These are phyloP conservation scores for Thymelicus lineola DNA, from an alignment of 2,888 invertebrate species.

Conservation along the genomic window DNA sequence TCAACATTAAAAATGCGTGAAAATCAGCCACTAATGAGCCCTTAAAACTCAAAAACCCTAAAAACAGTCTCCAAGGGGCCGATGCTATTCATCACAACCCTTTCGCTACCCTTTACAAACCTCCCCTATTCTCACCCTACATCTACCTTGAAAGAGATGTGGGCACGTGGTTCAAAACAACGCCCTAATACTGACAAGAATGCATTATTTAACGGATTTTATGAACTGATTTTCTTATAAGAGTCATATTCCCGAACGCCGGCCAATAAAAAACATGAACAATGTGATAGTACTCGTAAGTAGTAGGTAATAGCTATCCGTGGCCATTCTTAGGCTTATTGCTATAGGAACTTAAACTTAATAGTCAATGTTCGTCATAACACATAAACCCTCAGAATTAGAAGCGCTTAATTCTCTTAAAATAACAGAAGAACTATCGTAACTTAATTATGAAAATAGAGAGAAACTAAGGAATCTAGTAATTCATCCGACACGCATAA, in stretches of 20 bases:
- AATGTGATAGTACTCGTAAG: no score
- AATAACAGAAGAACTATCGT: neutral
- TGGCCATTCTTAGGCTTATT: no score
- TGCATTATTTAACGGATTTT: neutral
- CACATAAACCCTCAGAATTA: neutral
- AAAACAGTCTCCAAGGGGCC: slow-evolving; percentile 13
- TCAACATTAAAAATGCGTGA: slow-evolving; percentile 8
- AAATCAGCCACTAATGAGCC: slow-evolving; percentile 15
- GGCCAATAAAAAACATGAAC: no score
- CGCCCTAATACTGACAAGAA: neutral
- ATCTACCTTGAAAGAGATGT: slow-evolving; percentile 6
- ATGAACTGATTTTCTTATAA: no score
- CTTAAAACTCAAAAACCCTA: slow-evolving; percentile 22
- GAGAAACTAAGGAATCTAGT: slow-evolving; percentile 4
- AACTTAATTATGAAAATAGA: neutral
- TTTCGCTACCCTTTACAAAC: slow-evolving; percentile 23
- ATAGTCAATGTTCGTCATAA: no score
- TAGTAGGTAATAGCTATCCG: no score
- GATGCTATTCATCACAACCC: slow-evolving; percentile 26
- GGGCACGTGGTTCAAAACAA: slow-evolving; percentile 3
- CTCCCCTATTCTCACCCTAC: slow-evolving; percentile 11
- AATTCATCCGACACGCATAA: slow-evolving; percentile 8
- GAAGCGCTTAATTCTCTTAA: neutral
- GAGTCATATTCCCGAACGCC: no score
- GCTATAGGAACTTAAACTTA: no score